Base-by-base conservation (phyloP, 2,888 invertebrate species). In the Platynereis dumerilii region DNA sequence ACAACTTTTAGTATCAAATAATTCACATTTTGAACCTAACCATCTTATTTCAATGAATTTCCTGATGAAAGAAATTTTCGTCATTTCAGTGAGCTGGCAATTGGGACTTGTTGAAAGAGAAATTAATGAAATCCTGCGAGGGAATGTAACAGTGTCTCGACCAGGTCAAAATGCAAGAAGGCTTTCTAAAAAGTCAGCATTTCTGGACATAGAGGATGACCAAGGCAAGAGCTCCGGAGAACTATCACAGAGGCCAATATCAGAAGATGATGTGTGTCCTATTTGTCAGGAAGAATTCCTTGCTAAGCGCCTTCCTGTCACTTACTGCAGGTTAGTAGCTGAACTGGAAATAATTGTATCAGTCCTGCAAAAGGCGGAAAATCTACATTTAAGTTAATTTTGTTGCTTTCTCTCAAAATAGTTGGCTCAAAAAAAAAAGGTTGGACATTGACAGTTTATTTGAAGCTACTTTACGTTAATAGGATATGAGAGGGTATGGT, bases 231-330 rank as follows among this genome's bases (percentile, higher is more conserved):
- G 34, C 34, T 28, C 48, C 2, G 57, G 45, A 7, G 12, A 26
- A n/a, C 24, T 65, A 1, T 17, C 75, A 44, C 83, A 83, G 68
- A 71, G 82, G 67, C 78, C 78, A 10, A 80, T 84, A 58, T 71
- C 73, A 2, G 76, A 76, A 10, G 83, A 82, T 54, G 83, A 84
- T 72, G 79, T 82, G 1, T 84, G 84, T 69, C 84, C 84, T 1
- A 84, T 84, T 22, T 84, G 84, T 74, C 83, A 84, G 65, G 84
- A 84, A 59, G 83, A 83, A 63, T 69, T 84, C 22, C 65, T 84
- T 42, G 74, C 68, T 7, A 82, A 79, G 66, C 75, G 78, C 55
- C 73, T 78, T 17, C 83, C 83, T 45, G 83, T 84, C 27, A 84
- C 84, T 10, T 84, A 74, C 68, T 84, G 84, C 80, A 80, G 78